phyloP scores from a whole-genome alignment of 2,113 vertebrate species.

The Cacatua alba region DNA sequence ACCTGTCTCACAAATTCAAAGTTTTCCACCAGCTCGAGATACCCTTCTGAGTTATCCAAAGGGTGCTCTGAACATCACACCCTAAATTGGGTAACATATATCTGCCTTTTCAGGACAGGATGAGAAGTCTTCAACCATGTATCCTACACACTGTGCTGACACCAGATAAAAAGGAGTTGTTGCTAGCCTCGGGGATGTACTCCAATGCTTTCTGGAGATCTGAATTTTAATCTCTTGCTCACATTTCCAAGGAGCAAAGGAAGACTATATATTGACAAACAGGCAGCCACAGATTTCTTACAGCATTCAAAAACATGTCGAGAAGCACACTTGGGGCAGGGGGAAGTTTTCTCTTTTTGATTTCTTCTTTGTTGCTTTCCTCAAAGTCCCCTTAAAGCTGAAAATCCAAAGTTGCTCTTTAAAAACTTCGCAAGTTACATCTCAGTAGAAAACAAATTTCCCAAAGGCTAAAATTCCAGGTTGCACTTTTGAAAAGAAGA shows the following conservation, averaged over 20 bases:
- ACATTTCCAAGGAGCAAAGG: background rate
- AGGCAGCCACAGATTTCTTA: background rate
- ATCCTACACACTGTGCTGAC: background rate
- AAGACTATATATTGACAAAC: background rate
- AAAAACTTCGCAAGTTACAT: constrained; percentile 59
- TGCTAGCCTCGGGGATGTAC: background rate
- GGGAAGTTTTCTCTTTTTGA: background rate
- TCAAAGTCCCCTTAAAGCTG: constrained; percentile 48
- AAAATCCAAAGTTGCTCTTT: constrained; percentile 67
- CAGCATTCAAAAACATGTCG: background rate
- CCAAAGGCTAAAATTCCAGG: constrained; percentile 62
- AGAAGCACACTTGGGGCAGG: background rate
- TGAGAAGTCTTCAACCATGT: background rate
- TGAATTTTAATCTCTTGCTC: background rate
- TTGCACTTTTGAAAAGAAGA: constrained; percentile 64
- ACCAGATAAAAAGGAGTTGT: background rate
- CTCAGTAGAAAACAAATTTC: constrained; percentile 70
- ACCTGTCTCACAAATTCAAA: background rate
- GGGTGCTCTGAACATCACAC: background rate
- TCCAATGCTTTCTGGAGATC: background rate
- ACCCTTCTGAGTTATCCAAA: background rate
- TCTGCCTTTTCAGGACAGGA: background rate
- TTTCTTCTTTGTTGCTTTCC: background rate
- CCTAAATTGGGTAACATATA: background rate
- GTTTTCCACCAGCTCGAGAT: background rate